Evolutionary conservation across 2,797 vertebrate species (phyloP).

Genomic region (Aselliscus stoliczkanus): DNA sequence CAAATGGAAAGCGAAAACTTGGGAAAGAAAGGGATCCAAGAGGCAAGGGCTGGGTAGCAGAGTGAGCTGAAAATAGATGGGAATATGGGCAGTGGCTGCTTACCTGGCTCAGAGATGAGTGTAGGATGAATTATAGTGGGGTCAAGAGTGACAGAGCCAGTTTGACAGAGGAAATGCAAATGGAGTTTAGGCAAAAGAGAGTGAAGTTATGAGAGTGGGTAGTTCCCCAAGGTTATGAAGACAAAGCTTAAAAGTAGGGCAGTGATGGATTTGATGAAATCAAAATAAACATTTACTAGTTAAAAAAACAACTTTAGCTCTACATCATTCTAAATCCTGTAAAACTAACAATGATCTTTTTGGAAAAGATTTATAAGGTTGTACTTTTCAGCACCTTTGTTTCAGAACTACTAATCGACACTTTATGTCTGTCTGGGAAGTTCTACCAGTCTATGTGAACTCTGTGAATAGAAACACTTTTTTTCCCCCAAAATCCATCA

Average conservation of each 20-base stretch:
- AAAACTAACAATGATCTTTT: not conserved
- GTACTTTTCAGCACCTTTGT: not conserved
- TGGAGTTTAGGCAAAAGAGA: not conserved
- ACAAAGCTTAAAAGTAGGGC: conserved; percentile 36
- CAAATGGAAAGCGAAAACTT: not conserved
- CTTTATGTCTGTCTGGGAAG: not conserved
- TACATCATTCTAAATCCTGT: not conserved
- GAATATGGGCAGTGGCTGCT: not conserved
- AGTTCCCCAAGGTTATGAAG: not conserved
- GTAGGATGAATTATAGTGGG: not conserved
- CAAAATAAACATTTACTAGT: not conserved
- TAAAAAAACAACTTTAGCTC: not conserved
- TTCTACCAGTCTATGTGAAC: not conserved
- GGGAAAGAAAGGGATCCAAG: not conserved
- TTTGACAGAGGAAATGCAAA: conserved; percentile 30
- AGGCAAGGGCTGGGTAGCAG: not conserved
- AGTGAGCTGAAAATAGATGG: not conserved
- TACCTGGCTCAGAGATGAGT: not conserved
- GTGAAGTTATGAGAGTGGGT: not conserved
- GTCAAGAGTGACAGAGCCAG: not conserved
- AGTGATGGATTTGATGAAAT: conserved; percentile 19
- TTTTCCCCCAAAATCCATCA: not conserved
- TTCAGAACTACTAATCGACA: not conserved
- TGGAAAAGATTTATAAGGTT: not conserved
- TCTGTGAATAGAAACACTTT: not conserved